Evolutionary conservation across 2,113 vertebrate species (phyloP), one percentile per base, ranked within the genome.

Genomic region (Gavialis gangeticus): DNA sequence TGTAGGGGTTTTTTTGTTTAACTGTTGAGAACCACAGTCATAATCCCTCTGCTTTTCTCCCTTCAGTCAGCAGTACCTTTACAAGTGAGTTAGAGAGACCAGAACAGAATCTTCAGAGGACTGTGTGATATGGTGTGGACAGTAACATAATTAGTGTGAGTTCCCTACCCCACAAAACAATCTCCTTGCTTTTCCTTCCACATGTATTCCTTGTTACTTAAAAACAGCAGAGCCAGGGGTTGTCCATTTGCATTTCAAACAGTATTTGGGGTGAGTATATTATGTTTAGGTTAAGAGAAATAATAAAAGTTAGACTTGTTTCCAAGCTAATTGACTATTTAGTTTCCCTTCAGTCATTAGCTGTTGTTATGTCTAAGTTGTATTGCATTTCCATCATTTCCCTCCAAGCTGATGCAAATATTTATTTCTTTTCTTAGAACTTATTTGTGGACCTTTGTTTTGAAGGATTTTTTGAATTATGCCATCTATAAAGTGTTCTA

Each of bases 391-490:
- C 34, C 30, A 34, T 28, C 58, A 37, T 46, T 34, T 37, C 30
- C 5, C 16, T 25, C 12, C 24, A 28, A 59, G 30, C 71, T 82
- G 79, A 30, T 84, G 78, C 87, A 57, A 16, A 1, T 58, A 8
- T 37, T 85, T 55, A 76, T 85, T 69, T n/a, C 28, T 92, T 95
- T 84, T 60, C 34, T 94, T 76, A 34, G n/a, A 30, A 37, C 86
- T 93, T 87, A 9, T 93, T 2, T 75, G 22, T 78, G 28, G 85
- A 22, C 5, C 18, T 77, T 90, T 92, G 25, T 84, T 80, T 80
- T 66, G 12, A 94, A 63, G 28, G 1, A 24, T 75, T 83, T 11
- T 84, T 25, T 25, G 37, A 58, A 56, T 77, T 80, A 10, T 5
- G 21, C 64, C 75, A 24, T 55, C 12, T 59, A n/a, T 14, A 60